A percentile compares a stretch with the other conserved stretches of the same genome.
These are phyloP conservation scores for Harlomillsia oculata DNA, from an alignment of 1,140 invertebrate species.

Conservation along the genomic window DNA sequence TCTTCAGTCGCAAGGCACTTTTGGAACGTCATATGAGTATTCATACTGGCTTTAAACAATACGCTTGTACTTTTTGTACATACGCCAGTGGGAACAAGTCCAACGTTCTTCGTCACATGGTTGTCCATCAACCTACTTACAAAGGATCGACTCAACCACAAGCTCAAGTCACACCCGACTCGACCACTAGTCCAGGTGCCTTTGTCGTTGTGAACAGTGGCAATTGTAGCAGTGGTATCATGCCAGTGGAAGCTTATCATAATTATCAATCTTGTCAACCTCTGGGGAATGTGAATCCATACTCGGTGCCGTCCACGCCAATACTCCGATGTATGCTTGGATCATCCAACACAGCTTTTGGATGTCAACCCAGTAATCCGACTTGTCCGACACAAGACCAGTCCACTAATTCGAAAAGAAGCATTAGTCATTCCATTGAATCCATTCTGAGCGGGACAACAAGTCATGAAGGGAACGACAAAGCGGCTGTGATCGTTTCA, in stretches of 20 bases:
- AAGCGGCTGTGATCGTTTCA: not conserved
- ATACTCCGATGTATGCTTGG: too few species aligned
- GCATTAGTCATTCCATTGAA: not conserved
- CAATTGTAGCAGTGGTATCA: not conserved
- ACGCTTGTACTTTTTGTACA: not conserved
- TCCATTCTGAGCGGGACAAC: not conserved
- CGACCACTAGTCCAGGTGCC: not conserved
- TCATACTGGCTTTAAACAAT: conserved; percentile 2
- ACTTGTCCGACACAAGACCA: not conserved
- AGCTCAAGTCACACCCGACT: not conserved
- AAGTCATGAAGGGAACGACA: not conserved
- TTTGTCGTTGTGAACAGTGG: not conserved
- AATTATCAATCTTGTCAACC: not conserved
- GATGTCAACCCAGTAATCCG: not conserved
- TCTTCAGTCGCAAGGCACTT: conserved; percentile 1
- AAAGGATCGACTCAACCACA: not conserved
- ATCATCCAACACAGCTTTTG: too few species aligned
- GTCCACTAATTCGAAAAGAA: not conserved
- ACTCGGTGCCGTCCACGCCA: not conserved
- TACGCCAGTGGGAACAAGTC: conserved; percentile 5
- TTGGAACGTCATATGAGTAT: not conserved
- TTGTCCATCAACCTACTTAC: not conserved
- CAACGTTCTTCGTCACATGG: conserved; percentile 4
- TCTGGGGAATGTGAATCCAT: not conserved
- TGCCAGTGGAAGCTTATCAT: not conserved